Percentiles rank a stretch among this genome's conserved stretches.
Conservation (phyloP, 2,113 vertebrate species). For the Ictalurus furcatus region DNA sequence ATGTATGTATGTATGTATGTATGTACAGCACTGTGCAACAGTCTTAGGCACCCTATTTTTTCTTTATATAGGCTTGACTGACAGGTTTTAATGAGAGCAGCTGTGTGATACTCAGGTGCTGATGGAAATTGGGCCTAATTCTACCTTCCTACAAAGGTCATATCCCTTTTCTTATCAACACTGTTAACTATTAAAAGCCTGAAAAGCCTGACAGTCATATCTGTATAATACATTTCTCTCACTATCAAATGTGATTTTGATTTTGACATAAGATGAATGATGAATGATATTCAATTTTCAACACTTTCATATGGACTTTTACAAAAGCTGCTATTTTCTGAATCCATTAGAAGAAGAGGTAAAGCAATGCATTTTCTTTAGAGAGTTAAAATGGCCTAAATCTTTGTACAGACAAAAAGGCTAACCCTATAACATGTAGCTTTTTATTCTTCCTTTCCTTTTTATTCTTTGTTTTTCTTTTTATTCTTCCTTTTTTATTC, state of each 20-base stretch:
- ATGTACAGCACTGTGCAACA: too few species aligned
- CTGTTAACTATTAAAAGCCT: conserved; percentile 48
- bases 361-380: not conserved
- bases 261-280: conserved; percentile 22
- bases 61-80: not conserved
- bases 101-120: conserved; percentile 68
- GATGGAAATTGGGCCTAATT: conserved; percentile 67
- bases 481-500: not conserved
- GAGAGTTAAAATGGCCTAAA: not conserved
- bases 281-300: not conserved
- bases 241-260: conserved; percentile 47
- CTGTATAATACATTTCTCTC: conserved; percentile 60
- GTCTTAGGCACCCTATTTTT: too few species aligned
- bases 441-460: not conserved
- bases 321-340: not conserved
- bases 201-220: conserved; percentile 52
- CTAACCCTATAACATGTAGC: not conserved
- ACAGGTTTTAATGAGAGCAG: conserved; percentile 72
- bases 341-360: not conserved
- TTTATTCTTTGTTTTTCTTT: too few species aligned
- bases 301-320: conserved; percentile 63
- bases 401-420: not conserved
- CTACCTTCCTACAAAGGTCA: conserved; percentile 70
- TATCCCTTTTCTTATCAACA: conserved; percentile 67
- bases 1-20: not conserved